Conservation (phyloP, 2,888 invertebrate genomes). For the Philhelius pedissequus region DNA sequence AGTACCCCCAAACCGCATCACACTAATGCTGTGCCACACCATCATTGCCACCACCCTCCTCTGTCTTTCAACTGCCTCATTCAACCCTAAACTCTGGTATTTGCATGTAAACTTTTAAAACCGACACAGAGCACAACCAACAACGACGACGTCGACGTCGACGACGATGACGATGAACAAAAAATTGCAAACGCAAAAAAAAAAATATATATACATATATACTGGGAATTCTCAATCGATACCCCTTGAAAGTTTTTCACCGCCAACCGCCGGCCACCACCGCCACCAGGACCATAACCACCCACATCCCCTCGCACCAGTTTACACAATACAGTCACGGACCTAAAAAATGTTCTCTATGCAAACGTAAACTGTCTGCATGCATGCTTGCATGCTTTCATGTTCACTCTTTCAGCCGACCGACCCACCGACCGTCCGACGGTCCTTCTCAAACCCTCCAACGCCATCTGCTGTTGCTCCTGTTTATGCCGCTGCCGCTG, state of each 20-base stretch:
- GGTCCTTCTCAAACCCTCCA: background rate
- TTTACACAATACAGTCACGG: slow-evolving; percentile 30
- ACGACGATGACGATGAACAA: background rate
- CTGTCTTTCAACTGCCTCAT: background rate
- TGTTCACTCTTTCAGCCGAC: slow-evolving; percentile 25
- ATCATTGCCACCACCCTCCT: slow-evolving; percentile 19
- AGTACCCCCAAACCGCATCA: background rate
- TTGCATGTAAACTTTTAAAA: slow-evolving; percentile 67
- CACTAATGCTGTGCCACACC: slow-evolving; percentile 10
- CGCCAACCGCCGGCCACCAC: background rate
- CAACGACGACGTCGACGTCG: background rate
- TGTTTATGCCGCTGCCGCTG: background rate
- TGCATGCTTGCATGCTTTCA: slow-evolving; percentile 64
- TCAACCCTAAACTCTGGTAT: slow-evolving; percentile 32
- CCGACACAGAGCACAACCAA: slow-evolving; percentile 46
- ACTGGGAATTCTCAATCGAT: slow-evolving; percentile 55
- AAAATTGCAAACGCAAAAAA: background rate
- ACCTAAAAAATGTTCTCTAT: slow-evolving; percentile 54
- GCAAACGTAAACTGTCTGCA: slow-evolving; percentile 67
- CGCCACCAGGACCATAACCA: background rate
- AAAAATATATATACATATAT: slow-evolving; percentile 15
- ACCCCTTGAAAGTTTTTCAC: slow-evolving; percentile 62
- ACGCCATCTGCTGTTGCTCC: background rate
- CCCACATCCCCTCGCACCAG: background rate
- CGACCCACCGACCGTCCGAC: background rate